A percentile compares a stretch with the other conserved stretches of the same genome.
These are phyloP conservation scores for Rhodeus uyekii DNA, from an alignment of 2,797 vertebrate species.

Conservation along the genomic window DNA sequence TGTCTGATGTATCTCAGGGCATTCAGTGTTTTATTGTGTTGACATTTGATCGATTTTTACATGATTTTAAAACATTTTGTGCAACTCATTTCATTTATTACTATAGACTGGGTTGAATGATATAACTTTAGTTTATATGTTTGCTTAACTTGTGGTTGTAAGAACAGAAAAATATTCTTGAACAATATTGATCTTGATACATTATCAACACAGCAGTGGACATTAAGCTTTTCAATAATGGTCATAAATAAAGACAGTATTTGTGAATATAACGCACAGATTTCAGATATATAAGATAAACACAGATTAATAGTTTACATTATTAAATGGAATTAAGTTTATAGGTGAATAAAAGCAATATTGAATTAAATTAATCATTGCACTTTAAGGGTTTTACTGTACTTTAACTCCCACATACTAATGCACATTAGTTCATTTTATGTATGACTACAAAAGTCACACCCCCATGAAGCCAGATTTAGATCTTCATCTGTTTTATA, in stretches of 20 bases:
- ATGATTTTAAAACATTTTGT: background rate
- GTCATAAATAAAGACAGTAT: background rate
- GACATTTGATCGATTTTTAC: background rate
- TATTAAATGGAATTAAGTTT: background rate
- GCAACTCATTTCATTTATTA: background rate
- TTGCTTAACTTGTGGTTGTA: background rate
- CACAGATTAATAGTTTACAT: background rate
- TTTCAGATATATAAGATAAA: background rate
- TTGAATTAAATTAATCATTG: background rate
- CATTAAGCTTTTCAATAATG: background rate
- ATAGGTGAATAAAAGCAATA: background rate
- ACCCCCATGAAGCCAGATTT: slow-evolving; percentile 11
- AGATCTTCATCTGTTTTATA: background rate
- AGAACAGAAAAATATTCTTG: background rate
- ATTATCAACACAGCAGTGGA: too few relatives aligned
- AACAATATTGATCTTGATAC: too few relatives aligned
- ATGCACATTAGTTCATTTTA: background rate
- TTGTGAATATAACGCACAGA: background rate
- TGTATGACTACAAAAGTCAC: slow-evolving; percentile 31
- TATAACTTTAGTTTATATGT: background rate
- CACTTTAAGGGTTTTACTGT: background rate
- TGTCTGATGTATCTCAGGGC: background rate
- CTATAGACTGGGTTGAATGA: background rate
- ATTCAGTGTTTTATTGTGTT: background rate
- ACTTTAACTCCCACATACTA: slow-evolving; percentile 10